Base-by-base conservation (phyloP, 2,888 invertebrate species). In the Lasioglossum calceatum region DNA sequence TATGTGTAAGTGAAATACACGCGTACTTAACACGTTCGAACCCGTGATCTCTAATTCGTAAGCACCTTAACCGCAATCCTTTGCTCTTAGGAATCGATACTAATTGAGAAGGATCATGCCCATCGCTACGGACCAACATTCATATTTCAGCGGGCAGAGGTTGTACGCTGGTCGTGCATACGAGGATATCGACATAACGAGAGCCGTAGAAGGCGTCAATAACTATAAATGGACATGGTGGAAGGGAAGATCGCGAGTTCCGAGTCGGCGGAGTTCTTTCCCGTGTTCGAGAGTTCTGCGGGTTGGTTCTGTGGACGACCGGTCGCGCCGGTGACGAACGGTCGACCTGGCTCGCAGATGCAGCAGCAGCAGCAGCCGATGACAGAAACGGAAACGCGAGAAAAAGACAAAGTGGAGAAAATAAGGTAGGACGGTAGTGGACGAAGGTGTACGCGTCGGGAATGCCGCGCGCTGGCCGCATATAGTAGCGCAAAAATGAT, bases 221-320 rank as follows among this genome's bases (percentile, higher is more conserved):
- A 89, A 84, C 90, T 89, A 90, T 84, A 90, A 85, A 89, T 85
- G 89, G 90, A 67, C 64, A 86, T 71, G 50, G 36, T 72, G 82
- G 86, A 80, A 67, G 86, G 86, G 77, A 83, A 83, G 87, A 87
- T 77, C 79, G 77, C 54, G 83, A 72, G 81, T 79, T 81, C 80
- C 86, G 79, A 78, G 81, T 79, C 84, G 77, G 73, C 39, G 47
- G 79, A 61, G 85, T 85, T 83, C 83, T 85, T 83, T 82, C 77
- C 27, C 77, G 84, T 67, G 67, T 61, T 61, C 32, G 64, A 50
- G 54, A 75, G 85, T 76, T 50, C 64, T 39, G 77, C 81, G 50
- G 54, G 67, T 27, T 39, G 58, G 61, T 39, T 39, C 39, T 19
- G 42, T 16, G 36, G 84, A 42, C 74, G 86, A 77, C 76, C 81